These are phyloP conservation scores for Phyto melanocephala DNA, from an alignment of 2,888 invertebrate genomes.

Conservation along the genomic window DNA sequence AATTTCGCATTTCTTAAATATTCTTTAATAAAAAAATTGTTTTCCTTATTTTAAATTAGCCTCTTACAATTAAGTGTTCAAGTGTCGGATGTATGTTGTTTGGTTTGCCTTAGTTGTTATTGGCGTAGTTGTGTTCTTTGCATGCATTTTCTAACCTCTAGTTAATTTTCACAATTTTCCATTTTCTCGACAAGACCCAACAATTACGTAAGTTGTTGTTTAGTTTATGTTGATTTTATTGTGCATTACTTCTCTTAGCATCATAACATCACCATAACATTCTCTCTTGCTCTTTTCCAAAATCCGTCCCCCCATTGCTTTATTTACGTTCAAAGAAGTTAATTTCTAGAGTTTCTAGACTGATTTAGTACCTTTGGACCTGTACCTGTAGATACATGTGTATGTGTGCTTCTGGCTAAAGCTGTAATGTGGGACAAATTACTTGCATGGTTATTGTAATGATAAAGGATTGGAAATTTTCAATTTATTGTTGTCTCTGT, in stretches of 20 bases:
- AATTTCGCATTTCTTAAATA: too few relatives aligned
- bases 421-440: constrained; percentile 61
- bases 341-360: constrained; percentile 24
- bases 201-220: too few relatives aligned
- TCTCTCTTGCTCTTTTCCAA: not conserved
- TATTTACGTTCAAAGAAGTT: constrained; percentile 37
- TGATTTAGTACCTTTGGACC: constrained; percentile 46
- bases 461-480: constrained; percentile 63
- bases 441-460: constrained; percentile 61
- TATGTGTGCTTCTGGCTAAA: not conserved
- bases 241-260: constrained; percentile 15
- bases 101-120: constrained; percentile 11
- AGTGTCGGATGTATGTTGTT: constrained; percentile 20
- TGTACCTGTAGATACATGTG: not conserved
- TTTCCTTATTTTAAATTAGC: not conserved
- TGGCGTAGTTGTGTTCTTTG: constrained; percentile 33
- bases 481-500: constrained; percentile 63
- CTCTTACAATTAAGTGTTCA: not conserved
- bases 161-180: constrained; percentile 43
- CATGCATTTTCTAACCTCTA: constrained; percentile 24
- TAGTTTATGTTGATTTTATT: constrained; percentile 4
- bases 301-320: not conserved
- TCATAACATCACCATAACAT: constrained; percentile 34
- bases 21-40: too few relatives aligned
- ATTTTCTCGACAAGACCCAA: constrained; percentile 27